Conservation (phyloP, 2,888 invertebrate genomes). For the Dicycla oo region DNA sequence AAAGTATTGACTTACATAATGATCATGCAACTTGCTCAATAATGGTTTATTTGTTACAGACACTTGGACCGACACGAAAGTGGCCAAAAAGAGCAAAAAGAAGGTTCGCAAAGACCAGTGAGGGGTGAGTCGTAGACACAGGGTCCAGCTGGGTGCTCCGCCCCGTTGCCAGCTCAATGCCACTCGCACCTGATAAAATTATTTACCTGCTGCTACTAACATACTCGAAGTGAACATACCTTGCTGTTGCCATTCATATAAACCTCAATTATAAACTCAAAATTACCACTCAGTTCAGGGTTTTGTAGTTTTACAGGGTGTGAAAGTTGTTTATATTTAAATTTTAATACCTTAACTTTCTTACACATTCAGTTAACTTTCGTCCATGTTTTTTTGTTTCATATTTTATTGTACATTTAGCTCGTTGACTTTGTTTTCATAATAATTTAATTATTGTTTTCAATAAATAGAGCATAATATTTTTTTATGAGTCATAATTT, state of each 20-base stretch:
- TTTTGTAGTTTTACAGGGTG: slow-evolving; percentile 87
- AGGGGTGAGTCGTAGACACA: slow-evolving; percentile 78
- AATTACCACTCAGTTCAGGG: slow-evolving; percentile 68
- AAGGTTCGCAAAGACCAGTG: slow-evolving; percentile 94
- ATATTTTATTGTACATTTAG: slow-evolving; percentile 88
- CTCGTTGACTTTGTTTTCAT: slow-evolving; percentile 87
- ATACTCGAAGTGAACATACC: slow-evolving; percentile 59
- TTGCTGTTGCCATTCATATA: slow-evolving; percentile 64
- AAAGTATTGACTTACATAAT: slow-evolving; percentile 9
- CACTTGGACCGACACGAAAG: slow-evolving; percentile 94
- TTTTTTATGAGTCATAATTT: slow-evolving; percentile 83
- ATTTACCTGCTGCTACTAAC: slow-evolving; percentile 66
- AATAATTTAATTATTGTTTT: slow-evolving; percentile 87
- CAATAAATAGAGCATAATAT: slow-evolving; percentile 85
- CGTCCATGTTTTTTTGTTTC: slow-evolving; percentile 89
- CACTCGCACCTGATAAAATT: slow-evolving; percentile 82
- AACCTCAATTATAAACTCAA: slow-evolving; percentile 57
- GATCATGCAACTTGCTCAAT: slow-evolving; percentile 22
- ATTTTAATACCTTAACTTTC: slow-evolving; percentile 79
- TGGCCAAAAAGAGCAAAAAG: slow-evolving; percentile 94
- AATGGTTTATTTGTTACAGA: slow-evolving; percentile 85
- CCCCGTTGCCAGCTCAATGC: slow-evolving; percentile 86
- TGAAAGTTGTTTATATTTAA: slow-evolving; percentile 83
- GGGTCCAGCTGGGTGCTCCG: slow-evolving; percentile 74
- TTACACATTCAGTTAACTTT: slow-evolving; percentile 87